Base-by-base conservation (phyloP, 2,888 invertebrate species). In the Fragum whitleyi region DNA sequence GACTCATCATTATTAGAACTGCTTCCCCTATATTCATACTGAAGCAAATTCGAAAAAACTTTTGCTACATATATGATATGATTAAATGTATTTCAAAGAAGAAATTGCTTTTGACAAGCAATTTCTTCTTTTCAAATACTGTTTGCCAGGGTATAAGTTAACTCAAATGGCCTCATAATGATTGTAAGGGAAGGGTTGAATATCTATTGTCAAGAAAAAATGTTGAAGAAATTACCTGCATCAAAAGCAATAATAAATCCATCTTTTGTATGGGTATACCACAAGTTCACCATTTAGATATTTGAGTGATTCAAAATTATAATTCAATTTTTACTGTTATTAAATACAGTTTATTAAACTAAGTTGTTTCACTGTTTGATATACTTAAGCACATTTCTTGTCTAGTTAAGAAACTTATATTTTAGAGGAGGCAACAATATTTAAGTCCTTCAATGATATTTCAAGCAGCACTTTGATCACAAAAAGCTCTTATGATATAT, bases 271-370 rank as follows among this genome's bases (percentile, higher is more conserved):
- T 80, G 80, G 39, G 83, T 83, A 62, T 75, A 80, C 74, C 70
- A 79, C 74, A 77, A 77, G 62, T 83, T 79, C 74, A 83, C 79
- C 83, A 83, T 83, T 80, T 78, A 82, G 76, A 82, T 21, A n/a
- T 14, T 70, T 55, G 28, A n/a, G 11, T 23, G 7, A 26, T 14
- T 26, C 21, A 26, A 21, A 3, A 23, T 2, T 23, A 57, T 57
- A 57, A 57, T 23, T 57, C n/a, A 14, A 47, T 6, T 39, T 39
- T 39, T 9, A 39, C 14, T 39, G 6, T n/a, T n/a, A n/a, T 36
- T 36, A 36, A 36, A 36, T 36, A 36, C 32, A 36, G 9, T 36
- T 36, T 36, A 9, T 6, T 36, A 36, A n/a, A 36, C 9, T 36
- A 36, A 36, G 9, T n/a, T n/a, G n/a, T 36, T 9, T 36, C 32